Evolutionary conservation across 2,888 invertebrate species (phyloP), one percentile per base, ranked within the genome.

Genomic region (Xanthorhoe designata): DNA sequence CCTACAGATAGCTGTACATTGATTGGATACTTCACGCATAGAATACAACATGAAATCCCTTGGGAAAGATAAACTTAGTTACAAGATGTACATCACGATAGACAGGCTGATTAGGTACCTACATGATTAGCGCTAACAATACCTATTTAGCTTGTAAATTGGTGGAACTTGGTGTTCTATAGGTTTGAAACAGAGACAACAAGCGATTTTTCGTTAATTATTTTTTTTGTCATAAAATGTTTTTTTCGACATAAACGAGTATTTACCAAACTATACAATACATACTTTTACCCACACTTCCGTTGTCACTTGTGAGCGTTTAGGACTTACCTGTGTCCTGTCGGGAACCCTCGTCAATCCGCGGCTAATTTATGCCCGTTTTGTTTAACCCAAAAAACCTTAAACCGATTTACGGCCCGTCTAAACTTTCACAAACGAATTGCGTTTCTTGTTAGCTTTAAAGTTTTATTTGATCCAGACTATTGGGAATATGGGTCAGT

Each of bases 301-400:
- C n/a, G n/a, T 51, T 66, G 69, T 69, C 69, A 66, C 66, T 66
- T 42, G 54, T 66, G 69, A 52, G 54, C 64, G 64, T 69, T 69
- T 66, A 66, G 58, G 55, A 64, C 35, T 66, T 74, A 76, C 78
- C 74, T 78, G 71, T 76, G 79, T 84, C 81, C 78, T 84, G 86
- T 83, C 84, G 78, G 75, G 60, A 66, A 92, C 92, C 92, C 92
- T 86, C 84, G 89, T 92, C 92, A 92, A 86, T 90, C 87, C 77
- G 69, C 79, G 57, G 83, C 78, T 91, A 91, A 92, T 92, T 92
- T 92, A 92, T 90, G 79, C 80, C 82, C 86, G 76, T 84, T 90
- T 90, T 90, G 88, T 88, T 89, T 88, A 83, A 88, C 92, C 89
- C 72, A 84, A 90, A 90, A 89, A 91, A 88, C 90, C 84, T 60